Percentiles rank a stretch among this genome's conserved stretches.
Conservation (phyloP, 2,888 invertebrate genomes). For the Dasysyrphus albostriatus region DNA sequence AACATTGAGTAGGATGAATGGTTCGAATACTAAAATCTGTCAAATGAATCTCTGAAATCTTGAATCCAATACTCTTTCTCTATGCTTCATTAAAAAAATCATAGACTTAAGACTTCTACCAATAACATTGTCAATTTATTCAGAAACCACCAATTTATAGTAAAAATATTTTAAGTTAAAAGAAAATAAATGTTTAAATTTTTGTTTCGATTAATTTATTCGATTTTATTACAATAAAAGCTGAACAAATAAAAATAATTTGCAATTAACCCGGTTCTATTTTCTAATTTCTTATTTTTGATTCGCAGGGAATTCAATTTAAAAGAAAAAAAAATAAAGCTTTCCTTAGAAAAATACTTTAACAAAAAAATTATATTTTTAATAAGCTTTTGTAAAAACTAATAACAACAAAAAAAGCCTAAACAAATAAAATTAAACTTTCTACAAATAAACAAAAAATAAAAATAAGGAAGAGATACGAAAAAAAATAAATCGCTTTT, state of each 20-base stretch:
- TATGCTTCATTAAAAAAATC: too few relatives aligned
- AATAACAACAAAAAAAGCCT: slow-evolving; percentile 37
- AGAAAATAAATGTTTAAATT: slow-evolving; percentile 38
- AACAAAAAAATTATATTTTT: slow-evolving; percentile 54
- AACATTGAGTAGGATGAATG: too few relatives aligned
- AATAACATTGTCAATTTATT: background rate
- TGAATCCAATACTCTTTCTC: too few relatives aligned
- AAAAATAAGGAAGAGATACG: slow-evolving; percentile 30
- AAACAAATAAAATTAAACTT: slow-evolving; percentile 47
- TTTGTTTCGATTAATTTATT: slow-evolving; percentile 68
- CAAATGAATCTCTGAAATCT: background rate
- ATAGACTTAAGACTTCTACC: background rate
- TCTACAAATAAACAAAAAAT: slow-evolving; percentile 41
- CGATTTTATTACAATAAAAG: slow-evolving; percentile 70
- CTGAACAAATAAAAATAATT: slow-evolving; percentile 70
- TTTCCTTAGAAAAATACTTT: slow-evolving; percentile 44
- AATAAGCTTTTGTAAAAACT: slow-evolving; percentile 30
- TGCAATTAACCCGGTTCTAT: slow-evolving; percentile 59
- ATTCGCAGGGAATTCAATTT: slow-evolving; percentile 44
- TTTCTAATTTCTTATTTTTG: slow-evolving; percentile 34
- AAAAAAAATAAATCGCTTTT: slow-evolving; percentile 57
- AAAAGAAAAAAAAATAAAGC: slow-evolving; percentile 48
- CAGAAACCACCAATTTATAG: background rate
- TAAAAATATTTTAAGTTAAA: slow-evolving; percentile 15
- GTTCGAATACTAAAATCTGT: too few relatives aligned